Evolutionary conservation across 2,113 vertebrate genomes (phyloP).

Genomic region (Ctenodactylus gundi): DNA sequence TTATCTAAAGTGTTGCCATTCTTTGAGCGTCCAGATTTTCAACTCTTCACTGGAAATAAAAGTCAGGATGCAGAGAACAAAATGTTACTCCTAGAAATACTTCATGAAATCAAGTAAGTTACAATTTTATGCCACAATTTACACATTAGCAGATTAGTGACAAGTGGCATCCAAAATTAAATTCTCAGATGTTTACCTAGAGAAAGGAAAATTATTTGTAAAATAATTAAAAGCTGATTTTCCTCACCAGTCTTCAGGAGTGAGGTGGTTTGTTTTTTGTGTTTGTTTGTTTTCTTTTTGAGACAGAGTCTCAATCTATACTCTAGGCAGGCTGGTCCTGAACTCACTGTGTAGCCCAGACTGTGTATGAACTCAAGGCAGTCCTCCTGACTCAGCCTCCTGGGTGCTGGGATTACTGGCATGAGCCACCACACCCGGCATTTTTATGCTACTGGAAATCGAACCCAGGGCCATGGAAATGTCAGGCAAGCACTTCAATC

Average conservation of each 20-base stretch:
- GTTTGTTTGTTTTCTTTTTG: no score
- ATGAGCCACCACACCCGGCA: no score
- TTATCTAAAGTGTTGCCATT: conserved; percentile 93
- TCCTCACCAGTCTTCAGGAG: neutral
- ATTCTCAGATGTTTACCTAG: neutral
- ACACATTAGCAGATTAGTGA: neutral
- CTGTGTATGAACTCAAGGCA: neutral
- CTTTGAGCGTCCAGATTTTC: conserved; percentile 89
- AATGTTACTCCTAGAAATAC: conserved; percentile 87
- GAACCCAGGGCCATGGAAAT: no score
- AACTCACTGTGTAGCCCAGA: neutral
- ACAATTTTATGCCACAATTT: neutral
- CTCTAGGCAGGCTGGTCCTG: no score
- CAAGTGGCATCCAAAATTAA: neutral
- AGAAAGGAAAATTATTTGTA: conserved; percentile 26
- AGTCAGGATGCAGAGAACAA: conserved; percentile 86
- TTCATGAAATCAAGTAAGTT: conserved; percentile 90
- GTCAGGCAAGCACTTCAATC: no score
- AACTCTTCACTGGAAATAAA: conserved; percentile 89
- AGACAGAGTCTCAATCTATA: no score
- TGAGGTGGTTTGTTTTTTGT: no score
- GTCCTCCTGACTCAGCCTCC: no score
- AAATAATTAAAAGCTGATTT: conserved; percentile 42
- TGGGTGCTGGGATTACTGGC: no score
- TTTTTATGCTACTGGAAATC: no score